Conservation (phyloP, 2,888 invertebrate species). For the Ophraella communa region DNA sequence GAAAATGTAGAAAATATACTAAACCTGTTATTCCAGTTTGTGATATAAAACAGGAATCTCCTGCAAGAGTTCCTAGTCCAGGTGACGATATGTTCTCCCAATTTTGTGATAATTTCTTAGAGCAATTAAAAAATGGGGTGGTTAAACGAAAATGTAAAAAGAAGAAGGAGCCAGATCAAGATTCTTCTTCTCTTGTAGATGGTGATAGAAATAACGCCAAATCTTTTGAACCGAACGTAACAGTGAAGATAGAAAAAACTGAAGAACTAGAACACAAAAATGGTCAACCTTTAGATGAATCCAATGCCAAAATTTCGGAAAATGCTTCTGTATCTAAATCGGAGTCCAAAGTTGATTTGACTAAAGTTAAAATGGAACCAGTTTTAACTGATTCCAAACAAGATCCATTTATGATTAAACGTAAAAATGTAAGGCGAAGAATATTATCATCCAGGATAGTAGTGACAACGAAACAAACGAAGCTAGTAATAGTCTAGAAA, state of each 20-base stretch:
- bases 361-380: slow-evolving; percentile 11
- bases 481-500: slow-evolving; percentile 4
- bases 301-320: not conserved
- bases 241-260: slow-evolving; percentile 24
- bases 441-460: slow-evolving; percentile 48
- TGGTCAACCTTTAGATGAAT: not conserved
- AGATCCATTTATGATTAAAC: slow-evolving; percentile 36
- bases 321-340: not conserved
- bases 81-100: slow-evolving; percentile 68
- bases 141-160: slow-evolving; percentile 63
- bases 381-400: slow-evolving; percentile 25
- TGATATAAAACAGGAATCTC: slow-evolving; percentile 38
- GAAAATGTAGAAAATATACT: slow-evolving; percentile 64
- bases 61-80: slow-evolving; percentile 48
- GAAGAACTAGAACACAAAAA: slow-evolving; percentile 13
- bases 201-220: slow-evolving; percentile 51
- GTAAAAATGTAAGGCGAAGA: slow-evolving; percentile 40
- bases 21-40: slow-evolving; percentile 63
- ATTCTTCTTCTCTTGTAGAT: no score
- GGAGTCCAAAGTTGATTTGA: not conserved
- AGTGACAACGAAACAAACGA: slow-evolving; percentile 56
- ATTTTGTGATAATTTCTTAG: slow-evolving; percentile 80
- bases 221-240: slow-evolving; percentile 36
- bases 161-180: slow-evolving; percentile 59
- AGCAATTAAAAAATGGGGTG: slow-evolving; percentile 70